Conservation (phyloP, 2,113 vertebrate species). For the Nothoprocta perdicaria region DNA sequence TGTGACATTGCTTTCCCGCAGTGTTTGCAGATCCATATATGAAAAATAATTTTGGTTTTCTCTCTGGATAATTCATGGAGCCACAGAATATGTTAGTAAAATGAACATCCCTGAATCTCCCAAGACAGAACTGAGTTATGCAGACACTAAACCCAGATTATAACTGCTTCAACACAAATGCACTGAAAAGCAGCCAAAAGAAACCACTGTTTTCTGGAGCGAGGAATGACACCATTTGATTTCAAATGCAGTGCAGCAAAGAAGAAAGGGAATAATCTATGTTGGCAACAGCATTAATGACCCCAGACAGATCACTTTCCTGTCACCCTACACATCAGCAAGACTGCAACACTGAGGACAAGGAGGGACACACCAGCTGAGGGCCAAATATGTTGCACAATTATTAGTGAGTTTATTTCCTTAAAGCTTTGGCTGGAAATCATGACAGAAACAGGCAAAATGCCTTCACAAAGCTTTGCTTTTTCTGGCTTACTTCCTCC, state of each 20-base stretch:
- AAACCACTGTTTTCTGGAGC: not conserved
- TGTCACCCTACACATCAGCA: not conserved
- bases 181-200: not conserved
- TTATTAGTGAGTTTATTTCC: constrained; percentile 36
- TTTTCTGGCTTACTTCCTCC: constrained; percentile 49
- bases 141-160: not conserved
- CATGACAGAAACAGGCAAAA: constrained; percentile 42
- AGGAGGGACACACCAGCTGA: not conserved
- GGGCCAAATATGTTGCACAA: not conserved
- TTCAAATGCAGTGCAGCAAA: not conserved
- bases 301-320: not conserved
- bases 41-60: not conserved
- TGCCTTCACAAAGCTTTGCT: constrained; percentile 13
- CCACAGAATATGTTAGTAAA: not conserved
- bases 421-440: constrained; percentile 22
- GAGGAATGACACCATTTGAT: not conserved
- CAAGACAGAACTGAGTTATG: not conserved
- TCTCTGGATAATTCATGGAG: not conserved
- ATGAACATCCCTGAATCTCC: not conserved
- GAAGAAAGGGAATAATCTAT: not conserved
- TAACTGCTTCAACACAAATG: not conserved
- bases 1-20: not conserved
- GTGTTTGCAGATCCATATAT: not conserved
- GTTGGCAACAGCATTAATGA: not conserved
- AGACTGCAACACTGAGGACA: not conserved